Base-by-base conservation (phyloP, 1,140 invertebrate species). In the Cotesia typhae region DNA sequence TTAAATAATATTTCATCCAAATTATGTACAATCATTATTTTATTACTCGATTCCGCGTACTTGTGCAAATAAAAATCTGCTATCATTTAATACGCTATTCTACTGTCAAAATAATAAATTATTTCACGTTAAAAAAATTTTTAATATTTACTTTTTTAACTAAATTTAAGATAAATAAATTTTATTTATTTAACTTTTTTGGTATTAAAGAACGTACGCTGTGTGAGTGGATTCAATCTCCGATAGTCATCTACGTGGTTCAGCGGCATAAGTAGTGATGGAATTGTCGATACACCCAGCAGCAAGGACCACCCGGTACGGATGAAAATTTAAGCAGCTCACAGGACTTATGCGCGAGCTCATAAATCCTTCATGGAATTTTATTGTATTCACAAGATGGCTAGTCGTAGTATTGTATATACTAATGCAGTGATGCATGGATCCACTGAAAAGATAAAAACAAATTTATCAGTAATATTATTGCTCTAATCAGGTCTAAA, bases 351-450 rank as follows among this genome's bases (percentile, higher is more conserved):
- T 94, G 76, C 94, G 89, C 74, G 95, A 91, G 41, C 93, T 93
- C 90, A 96, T 96, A 83, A 98, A 97, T 59, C 95, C 95, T 81
- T 98, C 95, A 80, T 96, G 94, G 79, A 93, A 93, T 82, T 94
- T 94, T 78, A 97, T 93, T 1, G 91, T 90, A 81, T 92, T 94
- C 73, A 94, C 89, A 36, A 87, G 83, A 4, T 88, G 86, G 14
- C 94, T 94, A 53, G 89, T 88, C 70, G 92, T 89, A 70, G 92
- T 89, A 79, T 92, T 92, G 84, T 93, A 94, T 4, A 97, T 89
- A 72, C 89, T 92, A 69, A 97, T 94, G 75, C 90, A 91, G 76
- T 96, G 94, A 86, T 93, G 94, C 53, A 91, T 88, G 1, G 94
- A 94, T 57, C 94, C 95, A 86, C 94, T 96, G 84, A 74, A 88